Base-by-base conservation (phyloP, 1,140 invertebrate genomes). In the Eufriesea mexicana region DNA sequence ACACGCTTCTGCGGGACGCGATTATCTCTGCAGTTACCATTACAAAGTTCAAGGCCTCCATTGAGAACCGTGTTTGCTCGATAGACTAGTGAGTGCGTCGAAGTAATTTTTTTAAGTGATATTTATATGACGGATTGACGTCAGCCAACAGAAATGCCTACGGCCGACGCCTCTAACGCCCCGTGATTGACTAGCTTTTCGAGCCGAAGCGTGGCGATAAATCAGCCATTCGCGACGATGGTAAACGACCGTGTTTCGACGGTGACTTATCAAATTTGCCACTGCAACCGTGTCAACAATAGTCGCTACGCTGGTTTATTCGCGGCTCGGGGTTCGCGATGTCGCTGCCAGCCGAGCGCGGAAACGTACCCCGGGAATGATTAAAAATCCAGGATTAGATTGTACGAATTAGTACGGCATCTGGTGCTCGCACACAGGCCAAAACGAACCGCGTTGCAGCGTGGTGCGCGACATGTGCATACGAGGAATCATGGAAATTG, bases 371-470 rank as follows among this genome's bases (percentile, higher is more conserved):
- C 18, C n/a, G 51, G 9, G 42, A 45, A 54, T 55, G 80, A 83
- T 83, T 83, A 79, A 51, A 79, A 83, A 78, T 79, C 66, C 28
- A 47, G 80, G 75, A 79, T 83, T 82, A 82, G 79, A 82, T 82
- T 82, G 79, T 68, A 68, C 35, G 79, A 82, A 82, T 82, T 79
- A 83, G 49, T 77, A 54, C 12, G 81, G 74, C 81, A 79, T 83
- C 81, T 83, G 81, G 71, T 5, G 75, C n/a, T 47, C 51, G 16
- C 64, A 16, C 55, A n/a, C 23, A 20, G 64, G 49, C 7, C n/a
- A 55, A n/a, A 51, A 2, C 6, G 8, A 55, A 49, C 47, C 42
- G 28, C 25, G 28, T 35, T 45, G 20, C 28, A 2, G 7, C 49
- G 5, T 16, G 35, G 20, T 25, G 18, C 72, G 18, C 42, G 68